phyloP scores from a whole-genome alignment of 2,888 invertebrate species.

The Erynnis tages region DNA sequence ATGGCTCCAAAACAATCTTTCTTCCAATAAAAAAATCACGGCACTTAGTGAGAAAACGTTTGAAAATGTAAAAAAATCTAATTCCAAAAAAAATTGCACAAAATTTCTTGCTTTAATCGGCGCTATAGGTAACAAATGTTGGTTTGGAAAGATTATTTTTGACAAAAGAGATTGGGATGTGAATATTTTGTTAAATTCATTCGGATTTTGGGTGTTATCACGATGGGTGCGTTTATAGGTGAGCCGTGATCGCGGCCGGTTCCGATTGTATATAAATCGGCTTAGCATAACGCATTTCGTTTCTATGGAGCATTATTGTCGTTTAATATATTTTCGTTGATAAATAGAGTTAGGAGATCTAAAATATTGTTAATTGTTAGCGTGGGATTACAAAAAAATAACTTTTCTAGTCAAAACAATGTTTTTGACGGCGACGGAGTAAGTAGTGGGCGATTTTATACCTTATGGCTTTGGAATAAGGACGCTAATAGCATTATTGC shows the following conservation, averaged over 20 bases:
- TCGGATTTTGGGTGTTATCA: too few species aligned
- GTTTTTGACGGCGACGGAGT: neutral
- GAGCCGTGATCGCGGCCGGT: constrained; percentile 18
- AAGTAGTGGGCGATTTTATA: constrained; percentile 42
- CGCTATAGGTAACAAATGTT: constrained; percentile 1
- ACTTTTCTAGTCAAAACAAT: neutral
- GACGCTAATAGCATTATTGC: constrained; percentile 40
- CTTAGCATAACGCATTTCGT: constrained; percentile 5
- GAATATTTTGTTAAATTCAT: constrained; percentile 2
- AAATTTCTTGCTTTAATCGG: constrained; percentile 18
- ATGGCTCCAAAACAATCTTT: too few species aligned
- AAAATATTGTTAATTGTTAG: neutral
- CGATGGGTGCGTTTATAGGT: constrained; percentile 13
- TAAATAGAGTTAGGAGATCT: neutral
- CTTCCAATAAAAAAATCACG: constrained; percentile 13
- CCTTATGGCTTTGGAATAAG: constrained; percentile 45
- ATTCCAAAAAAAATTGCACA: too few species aligned
- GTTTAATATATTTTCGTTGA: neutral
- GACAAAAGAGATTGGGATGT: constrained; percentile 11
- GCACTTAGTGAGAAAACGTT: constrained; percentile 22
- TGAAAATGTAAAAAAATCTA: constrained; percentile 7
- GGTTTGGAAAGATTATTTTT: neutral
- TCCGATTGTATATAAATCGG: constrained; percentile 12
- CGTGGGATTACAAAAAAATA: too few species aligned
- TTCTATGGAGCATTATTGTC: neutral